These are phyloP conservation scores for Anguilla megastoma DNA, from an alignment of 2,797 vertebrate species.

Conservation along the genomic window DNA sequence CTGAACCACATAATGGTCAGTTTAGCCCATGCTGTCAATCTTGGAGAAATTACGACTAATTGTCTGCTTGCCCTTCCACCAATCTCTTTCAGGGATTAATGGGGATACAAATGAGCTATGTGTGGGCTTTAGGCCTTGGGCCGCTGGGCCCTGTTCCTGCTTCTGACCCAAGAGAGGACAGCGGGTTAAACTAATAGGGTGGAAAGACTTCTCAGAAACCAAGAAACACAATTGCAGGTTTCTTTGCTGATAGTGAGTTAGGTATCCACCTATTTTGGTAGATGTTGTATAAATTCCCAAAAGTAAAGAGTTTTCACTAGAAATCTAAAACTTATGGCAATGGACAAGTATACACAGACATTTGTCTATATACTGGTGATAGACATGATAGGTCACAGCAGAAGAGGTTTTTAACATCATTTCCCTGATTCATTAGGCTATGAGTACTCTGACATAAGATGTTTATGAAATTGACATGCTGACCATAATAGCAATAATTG, in stretches of 20 bases:
- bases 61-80: neutral
- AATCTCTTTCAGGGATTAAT: neutral
- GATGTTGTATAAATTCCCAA: neutral
- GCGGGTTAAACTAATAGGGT: neutral
- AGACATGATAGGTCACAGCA: too few species aligned
- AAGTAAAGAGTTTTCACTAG: neutral
- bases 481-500: conserved; percentile 39
- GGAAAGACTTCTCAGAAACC: neutral
- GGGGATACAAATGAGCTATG: neutral
- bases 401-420: neutral
- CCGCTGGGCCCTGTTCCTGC: neutral
- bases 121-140: neutral
- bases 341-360: neutral
- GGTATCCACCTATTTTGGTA: neutral
- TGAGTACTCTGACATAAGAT: conserved; percentile 29
- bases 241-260: neutral
- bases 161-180: neutral
- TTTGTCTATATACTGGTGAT: neutral
- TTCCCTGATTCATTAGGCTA: neutral
- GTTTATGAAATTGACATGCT: conserved; percentile 47
- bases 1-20: neutral
- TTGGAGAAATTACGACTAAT: neutral
- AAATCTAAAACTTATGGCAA: neutral
- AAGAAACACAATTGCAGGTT: neutral
- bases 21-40: neutral